phyloP scores from a whole-genome alignment of 1,140 invertebrate species.

The Trichonephila clavata region DNA sequence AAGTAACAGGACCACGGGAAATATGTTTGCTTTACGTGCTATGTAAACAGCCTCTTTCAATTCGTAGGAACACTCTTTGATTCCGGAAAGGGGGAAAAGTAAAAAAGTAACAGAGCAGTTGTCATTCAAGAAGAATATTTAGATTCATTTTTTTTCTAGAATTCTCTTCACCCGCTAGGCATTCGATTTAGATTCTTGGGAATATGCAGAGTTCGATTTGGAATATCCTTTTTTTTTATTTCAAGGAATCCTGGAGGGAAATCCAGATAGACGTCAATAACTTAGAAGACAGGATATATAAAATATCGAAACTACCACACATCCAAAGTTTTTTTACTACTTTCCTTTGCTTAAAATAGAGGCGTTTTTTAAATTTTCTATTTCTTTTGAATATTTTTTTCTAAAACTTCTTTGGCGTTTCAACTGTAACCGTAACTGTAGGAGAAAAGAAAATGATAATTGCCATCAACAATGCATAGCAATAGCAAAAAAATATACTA shows the following conservation, averaged over 20 bases:
- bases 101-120: neutral
- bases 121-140: neutral
- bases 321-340: neutral
- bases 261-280: neutral
- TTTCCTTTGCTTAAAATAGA: neutral
- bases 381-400: neutral
- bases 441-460: neutral
- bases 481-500: too few species aligned
- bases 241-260: neutral
- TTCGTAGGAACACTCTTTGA: neutral
- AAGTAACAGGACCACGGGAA: neutral
- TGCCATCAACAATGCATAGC: neutral
- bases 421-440: neutral
- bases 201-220: conserved; percentile 31
- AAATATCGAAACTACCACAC: neutral
- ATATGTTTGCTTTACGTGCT: neutral
- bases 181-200: neutral
- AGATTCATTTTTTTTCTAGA: neutral
- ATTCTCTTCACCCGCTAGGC: neutral
- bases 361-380: neutral
- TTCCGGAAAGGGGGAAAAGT: neutral
- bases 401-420: neutral
- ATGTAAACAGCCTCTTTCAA: neutral
- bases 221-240: neutral
- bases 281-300: neutral